Base-by-base conservation (phyloP, 2,888 invertebrate genomes). In the Neoaliturus tenellus region DNA sequence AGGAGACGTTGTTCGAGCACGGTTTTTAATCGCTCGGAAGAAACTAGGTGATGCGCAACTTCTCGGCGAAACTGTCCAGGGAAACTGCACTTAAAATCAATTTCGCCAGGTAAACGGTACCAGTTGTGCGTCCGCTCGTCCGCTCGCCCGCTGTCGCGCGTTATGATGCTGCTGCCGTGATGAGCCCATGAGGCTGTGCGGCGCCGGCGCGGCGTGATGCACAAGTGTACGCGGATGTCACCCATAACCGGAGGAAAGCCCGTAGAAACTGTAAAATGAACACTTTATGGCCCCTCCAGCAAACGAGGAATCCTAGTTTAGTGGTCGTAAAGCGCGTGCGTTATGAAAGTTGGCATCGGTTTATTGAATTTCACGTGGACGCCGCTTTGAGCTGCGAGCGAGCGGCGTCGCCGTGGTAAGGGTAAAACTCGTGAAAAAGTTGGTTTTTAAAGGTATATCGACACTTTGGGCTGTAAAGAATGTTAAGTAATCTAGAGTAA, bases 241-340 rank as follows among this genome's bases (percentile, higher is more conserved):
- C 75, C 75, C 44, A 75, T 75, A 48, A 75, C 75, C 1, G 28
- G 28, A 75, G 75, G 48, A 75, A 75, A 75, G 75, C 75, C 75
- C 75, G 69, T 75, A 75, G 75, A 75, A 75, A 75, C 75, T 75
- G 75, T 75, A 48, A 48, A 75, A 75, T 75, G 75, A 75, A 75
- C 44, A 75, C 75, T 75, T 75, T 75, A 75, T 75, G 75, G 31
- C 75, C 23, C 75, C 48, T 75, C 44, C 48, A 14, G 75, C 75
- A 75, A 75, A 75, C 39, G 75, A 75, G 75, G 75, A 75, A 75
- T 75, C 75, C 75, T 75, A 75, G 75, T 75, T 75, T 75, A 75
- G 75, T 75, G 75, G 28, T 48, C 75, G 31, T 75, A 75, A 69
- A 75, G 25, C 44, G 75, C 28, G 75, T 75, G 75, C 75, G 10